Conservation (phyloP, 2,797 vertebrate species). For the Eutrigla gurnardus region DNA sequence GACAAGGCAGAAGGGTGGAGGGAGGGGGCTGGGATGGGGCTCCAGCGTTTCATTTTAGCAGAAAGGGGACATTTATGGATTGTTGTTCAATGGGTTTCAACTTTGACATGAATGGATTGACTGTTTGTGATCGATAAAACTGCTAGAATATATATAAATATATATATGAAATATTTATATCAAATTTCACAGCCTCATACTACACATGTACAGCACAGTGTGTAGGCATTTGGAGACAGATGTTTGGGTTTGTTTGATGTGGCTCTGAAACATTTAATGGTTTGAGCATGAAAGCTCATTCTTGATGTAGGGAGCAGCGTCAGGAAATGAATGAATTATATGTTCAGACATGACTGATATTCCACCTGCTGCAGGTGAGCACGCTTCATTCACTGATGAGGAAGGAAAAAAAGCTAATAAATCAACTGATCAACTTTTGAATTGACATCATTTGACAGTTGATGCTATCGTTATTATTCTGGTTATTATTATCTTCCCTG, state of each 20-base stretch:
- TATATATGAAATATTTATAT: neutral
- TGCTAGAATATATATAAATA: neutral
- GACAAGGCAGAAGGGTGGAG: constrained; percentile 81
- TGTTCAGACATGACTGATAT: no score
- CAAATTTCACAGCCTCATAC: neutral
- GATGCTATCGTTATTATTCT: no score
- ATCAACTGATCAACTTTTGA: no score
- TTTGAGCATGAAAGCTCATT: neutral
- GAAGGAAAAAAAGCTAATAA: no score
- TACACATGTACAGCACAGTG: neutral
- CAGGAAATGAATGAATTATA: no score
- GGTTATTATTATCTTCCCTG: no score
- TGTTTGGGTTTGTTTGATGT: neutral
- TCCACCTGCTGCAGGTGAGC: no score
- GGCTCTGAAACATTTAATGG: neutral
- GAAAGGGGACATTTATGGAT: constrained; percentile 8
- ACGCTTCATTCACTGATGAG: neutral
- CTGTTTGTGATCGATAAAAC: neutral
- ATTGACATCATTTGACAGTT: no score
- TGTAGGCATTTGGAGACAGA: neutral
- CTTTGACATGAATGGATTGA: neutral
- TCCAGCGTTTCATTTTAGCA: constrained; percentile 13
- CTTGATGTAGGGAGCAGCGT: neutral
- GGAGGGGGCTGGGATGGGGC: constrained; percentile 18
- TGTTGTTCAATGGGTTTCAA: neutral